phyloP scores from a whole-genome alignment of 92 coral and sea anemone species.

The Isaurus tuberculatus region DNA sequence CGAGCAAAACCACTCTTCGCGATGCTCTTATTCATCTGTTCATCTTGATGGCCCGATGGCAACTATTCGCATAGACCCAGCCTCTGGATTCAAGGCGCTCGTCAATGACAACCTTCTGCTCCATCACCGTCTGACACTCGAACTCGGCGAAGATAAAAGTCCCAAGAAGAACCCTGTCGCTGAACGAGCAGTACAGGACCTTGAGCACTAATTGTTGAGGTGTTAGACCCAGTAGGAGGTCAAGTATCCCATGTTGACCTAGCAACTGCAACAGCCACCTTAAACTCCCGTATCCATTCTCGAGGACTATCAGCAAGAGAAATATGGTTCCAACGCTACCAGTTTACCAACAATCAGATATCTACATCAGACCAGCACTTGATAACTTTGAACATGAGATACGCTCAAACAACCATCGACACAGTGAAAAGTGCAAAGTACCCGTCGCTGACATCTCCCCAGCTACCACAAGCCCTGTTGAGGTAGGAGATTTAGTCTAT shows the following conservation, averaged over 20 bases:
- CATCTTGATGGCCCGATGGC: too few species aligned
- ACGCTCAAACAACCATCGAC: not conserved
- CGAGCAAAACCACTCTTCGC: too few species aligned
- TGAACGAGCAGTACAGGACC: not conserved
- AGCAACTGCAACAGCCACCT: too few species aligned
- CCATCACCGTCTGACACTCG: too few species aligned
- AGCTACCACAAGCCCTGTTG: not conserved
- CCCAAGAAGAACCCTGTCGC: not conserved
- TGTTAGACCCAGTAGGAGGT: not conserved
- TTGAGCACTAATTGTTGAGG: not conserved
- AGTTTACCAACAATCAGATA: not conserved
- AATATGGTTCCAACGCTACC: not conserved
- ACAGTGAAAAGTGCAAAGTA: not conserved
- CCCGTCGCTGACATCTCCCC: not conserved
- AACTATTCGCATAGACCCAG: too few species aligned
- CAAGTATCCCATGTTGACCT: constrained; percentile 4
- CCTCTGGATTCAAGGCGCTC: too few species aligned
- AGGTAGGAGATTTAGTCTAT: not conserved
- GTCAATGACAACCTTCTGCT: too few species aligned
- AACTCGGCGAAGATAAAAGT: too few species aligned
- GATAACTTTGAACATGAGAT: not conserved
- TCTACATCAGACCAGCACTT: not conserved
- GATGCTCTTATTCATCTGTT: too few species aligned
- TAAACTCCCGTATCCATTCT: too few species aligned
- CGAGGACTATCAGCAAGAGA: not conserved